A percentile compares a stretch with the other conserved stretches of the same genome.
Conservation (phyloP, 2,797 vertebrate genomes). For the Heliangelus exortis region DNA sequence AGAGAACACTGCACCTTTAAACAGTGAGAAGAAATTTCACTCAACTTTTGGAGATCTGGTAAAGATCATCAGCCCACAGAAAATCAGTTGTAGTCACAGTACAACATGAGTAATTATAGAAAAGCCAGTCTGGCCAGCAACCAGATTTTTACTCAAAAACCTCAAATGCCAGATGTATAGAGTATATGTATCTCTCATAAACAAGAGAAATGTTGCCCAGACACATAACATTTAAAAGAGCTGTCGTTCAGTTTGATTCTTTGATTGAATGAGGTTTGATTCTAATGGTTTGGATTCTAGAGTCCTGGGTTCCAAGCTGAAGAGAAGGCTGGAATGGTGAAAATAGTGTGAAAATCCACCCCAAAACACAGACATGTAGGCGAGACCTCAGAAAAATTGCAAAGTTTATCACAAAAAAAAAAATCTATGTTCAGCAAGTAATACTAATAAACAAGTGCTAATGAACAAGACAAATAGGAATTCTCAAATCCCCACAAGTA, state of each 20-base stretch:
- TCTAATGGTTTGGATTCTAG: neutral
- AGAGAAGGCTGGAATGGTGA: constrained; percentile 2
- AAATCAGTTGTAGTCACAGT: neutral
- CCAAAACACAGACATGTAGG: neutral
- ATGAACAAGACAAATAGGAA: neutral
- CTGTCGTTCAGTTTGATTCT: neutral
- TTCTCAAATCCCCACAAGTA: neutral
- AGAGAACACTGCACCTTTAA: neutral
- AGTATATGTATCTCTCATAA: too few relatives aligned
- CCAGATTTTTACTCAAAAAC: neutral
- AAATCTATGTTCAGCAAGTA: neutral
- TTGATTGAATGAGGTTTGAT: too few relatives aligned
- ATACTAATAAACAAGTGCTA: neutral
- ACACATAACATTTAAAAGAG: neutral
- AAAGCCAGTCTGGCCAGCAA: neutral
- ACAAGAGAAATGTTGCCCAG: neutral
- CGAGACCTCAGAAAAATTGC: neutral
- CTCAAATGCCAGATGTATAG: neutral
- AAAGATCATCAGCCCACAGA: neutral
- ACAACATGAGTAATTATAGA: neutral
- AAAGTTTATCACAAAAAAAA: neutral
- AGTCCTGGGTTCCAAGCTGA: neutral
- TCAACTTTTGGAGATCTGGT: neutral
- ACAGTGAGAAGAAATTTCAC: neutral
- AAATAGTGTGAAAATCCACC: neutral